Evolutionary conservation across 1,140 invertebrate genomes (phyloP), one percentile per base, ranked within the genome.

Genomic region (Hormaphis cornu): DNA sequence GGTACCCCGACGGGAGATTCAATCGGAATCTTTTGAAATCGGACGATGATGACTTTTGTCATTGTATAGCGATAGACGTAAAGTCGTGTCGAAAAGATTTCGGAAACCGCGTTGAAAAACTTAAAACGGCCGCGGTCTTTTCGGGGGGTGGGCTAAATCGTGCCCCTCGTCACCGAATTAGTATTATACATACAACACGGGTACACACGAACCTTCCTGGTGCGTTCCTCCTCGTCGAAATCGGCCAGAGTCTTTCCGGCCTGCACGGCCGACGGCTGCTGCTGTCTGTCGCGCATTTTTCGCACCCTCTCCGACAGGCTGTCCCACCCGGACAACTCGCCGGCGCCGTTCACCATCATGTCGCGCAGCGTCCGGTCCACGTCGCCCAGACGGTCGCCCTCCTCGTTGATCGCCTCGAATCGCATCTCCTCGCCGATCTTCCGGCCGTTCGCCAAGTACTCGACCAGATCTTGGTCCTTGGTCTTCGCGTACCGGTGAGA

Each of bases 161-260:
- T n/a, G n/a, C n/a, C n/a, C n/a, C n/a, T n/a, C n/a, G n/a, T n/a
- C n/a, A n/a, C n/a, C n/a, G n/a, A n/a, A n/a, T n/a, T n/a, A n/a
- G n/a, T n/a, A n/a, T n/a, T n/a, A n/a, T n/a, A n/a, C n/a, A n/a
- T n/a, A n/a, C n/a, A n/a, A n/a, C n/a, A n/a, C n/a, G n/a, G n/a
- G n/a, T n/a, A 14, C 9, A 22, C 18, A 63, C 59, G 18, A 18
- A 63, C 87, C 79, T 91, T 90, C 58, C 90, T 82, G 1, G 91
- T 91, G 76, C 93, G 87, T 76, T 94, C 90, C 78, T 95, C 91
- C 73, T 89, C 84, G 75, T 90, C 88, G 73, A 91, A 87, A 76
- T 92, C 89, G 5, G 86, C 90, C 77, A 92, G 89, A 76, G 90
- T 90, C 42, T 87, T 79, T 69, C 84, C 85, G 22, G 85, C 70